These are phyloP conservation scores for Fregetta grallaria DNA, from an alignment of 2,113 vertebrate species.

Conservation along the genomic window DNA sequence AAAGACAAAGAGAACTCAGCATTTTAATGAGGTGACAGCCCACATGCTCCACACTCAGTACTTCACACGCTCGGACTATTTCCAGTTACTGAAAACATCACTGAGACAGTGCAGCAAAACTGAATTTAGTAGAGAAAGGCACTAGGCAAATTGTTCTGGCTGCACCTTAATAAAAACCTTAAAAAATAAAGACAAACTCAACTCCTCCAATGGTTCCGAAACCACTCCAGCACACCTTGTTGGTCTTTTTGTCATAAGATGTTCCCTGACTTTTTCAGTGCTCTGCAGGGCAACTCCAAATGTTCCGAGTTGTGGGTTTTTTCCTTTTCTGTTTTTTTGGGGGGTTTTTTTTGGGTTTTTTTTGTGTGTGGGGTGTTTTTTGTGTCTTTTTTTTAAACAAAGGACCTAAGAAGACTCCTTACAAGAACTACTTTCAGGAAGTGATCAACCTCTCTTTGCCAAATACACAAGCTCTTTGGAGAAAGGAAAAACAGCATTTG, in stretches of 20 bases:
- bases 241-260: background rate
- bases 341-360: background rate
- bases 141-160: background rate
- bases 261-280: background rate
- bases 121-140: background rate
- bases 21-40: background rate
- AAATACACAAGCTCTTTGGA: background rate
- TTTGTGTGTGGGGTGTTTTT: background rate
- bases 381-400: background rate
- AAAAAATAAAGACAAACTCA: background rate
- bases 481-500: background rate
- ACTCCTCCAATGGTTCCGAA: accelerated
- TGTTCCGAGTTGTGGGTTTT: background rate
- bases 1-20: background rate
- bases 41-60: background rate
- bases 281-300: background rate
- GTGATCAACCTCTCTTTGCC: background rate
- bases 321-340: background rate
- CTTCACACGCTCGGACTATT: background rate
- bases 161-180: background rate
- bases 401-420: background rate
- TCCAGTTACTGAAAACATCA: background rate
- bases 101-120: background rate
- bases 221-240: background rate
- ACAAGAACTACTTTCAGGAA: background rate